Evolutionary conservation across 2,888 invertebrate species (phyloP).

Genomic region (Platerodrilus igneus): DNA sequence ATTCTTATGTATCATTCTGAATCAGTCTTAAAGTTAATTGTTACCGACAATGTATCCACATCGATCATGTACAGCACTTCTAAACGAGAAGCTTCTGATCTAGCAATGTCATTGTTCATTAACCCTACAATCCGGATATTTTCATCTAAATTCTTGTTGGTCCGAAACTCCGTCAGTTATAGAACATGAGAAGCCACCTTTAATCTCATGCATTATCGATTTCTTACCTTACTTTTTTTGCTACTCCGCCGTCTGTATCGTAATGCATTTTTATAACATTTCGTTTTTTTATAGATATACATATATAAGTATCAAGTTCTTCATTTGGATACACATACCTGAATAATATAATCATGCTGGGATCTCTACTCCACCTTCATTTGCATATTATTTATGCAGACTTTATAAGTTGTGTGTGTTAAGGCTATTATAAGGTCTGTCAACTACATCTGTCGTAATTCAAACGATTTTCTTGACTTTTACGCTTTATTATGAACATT

Average conservation of each 20-base stretch:
- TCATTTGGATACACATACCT: slow-evolving; percentile 25
- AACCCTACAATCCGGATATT: no score
- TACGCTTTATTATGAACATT: slow-evolving; percentile 19
- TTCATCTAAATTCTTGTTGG: no score
- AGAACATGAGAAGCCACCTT: no score
- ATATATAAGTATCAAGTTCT: slow-evolving; percentile 22
- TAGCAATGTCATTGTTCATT: no score
- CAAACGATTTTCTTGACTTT: slow-evolving; percentile 23
- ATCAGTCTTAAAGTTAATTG: no score
- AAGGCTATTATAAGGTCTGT: slow-evolving; percentile 30
- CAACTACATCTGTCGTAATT: slow-evolving; percentile 31
- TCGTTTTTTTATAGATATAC: no score
- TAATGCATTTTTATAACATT: slow-evolving; percentile 26
- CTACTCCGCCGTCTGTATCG: slow-evolving; percentile 20
- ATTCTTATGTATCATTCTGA: no score
- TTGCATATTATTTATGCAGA: slow-evolving; percentile 37
- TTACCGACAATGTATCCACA: no score
- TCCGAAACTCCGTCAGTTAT: no score
- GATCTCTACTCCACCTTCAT: slow-evolving; percentile 29
- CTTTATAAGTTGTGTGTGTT: slow-evolving; percentile 33
- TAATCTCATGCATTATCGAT: slow-evolving; percentile 23
- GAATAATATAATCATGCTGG: slow-evolving; percentile 26
- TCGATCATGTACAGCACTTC: no score
- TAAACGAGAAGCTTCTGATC: no score
- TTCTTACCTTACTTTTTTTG: slow-evolving; percentile 14